Evolutionary conservation across 2,797 vertebrate species (phyloP).

Genomic region (Otolemur crassicaudatus): DNA sequence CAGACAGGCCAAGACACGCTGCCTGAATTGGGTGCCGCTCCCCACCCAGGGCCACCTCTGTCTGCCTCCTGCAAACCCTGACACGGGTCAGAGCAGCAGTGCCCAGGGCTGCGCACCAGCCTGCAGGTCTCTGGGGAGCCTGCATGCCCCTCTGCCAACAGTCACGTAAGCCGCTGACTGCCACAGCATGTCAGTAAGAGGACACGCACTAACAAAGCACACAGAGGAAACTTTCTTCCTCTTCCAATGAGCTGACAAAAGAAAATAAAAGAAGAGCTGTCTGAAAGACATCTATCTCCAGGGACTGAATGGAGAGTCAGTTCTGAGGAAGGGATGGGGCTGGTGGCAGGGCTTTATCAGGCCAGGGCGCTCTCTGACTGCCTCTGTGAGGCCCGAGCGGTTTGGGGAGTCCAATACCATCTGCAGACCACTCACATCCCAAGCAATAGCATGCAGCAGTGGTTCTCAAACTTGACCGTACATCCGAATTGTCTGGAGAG

Average conservation of each 20-base stretch:
- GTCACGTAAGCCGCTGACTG: constrained; percentile 18
- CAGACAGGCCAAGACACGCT: background rate
- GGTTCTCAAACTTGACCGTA: background rate
- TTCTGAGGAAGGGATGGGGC: background rate
- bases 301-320: background rate
- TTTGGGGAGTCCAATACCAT: background rate
- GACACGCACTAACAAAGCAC: background rate
- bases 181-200: constrained; percentile 71
- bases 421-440: background rate
- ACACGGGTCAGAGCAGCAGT: background rate
- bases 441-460: background rate
- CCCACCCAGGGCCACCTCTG: background rate
- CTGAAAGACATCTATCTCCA: background rate
- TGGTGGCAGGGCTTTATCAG: background rate
- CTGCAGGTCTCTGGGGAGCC: constrained; percentile 66
- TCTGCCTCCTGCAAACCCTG: constrained; percentile 15
- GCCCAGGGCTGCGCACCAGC: background rate
- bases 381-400: background rate
- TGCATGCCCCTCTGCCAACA: background rate
- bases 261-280: background rate
- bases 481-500: background rate
- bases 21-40: background rate
- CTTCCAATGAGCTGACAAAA: background rate
- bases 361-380: background rate
- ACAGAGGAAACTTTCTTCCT: background rate